Percentiles rank a stretch among this genome's conserved stretches.
These are phyloP conservation scores for Chelidonichthys spinosus DNA, from an alignment of 2,797 vertebrate species.

Conservation along the genomic window DNA sequence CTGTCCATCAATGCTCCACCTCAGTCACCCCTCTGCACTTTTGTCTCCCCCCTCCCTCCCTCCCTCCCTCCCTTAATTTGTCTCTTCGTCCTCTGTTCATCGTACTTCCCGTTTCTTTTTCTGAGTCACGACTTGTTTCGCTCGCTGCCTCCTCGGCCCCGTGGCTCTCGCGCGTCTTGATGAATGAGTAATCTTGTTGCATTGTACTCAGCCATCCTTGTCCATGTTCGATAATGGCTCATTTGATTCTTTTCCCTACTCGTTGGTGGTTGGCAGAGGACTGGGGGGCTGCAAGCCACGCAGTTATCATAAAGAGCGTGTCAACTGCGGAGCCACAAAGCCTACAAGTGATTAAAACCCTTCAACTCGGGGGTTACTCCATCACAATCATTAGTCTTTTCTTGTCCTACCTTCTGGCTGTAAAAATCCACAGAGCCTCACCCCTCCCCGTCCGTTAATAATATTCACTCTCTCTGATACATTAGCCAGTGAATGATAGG, in stretches of 20 bases:
- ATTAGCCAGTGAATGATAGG: slow-evolving; percentile 87
- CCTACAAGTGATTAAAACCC: slow-evolving; percentile 82
- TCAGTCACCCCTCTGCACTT: slow-evolving; percentile 52
- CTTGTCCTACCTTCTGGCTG: slow-evolving; percentile 74
- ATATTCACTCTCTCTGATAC: slow-evolving; percentile 87
- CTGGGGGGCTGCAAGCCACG: slow-evolving; percentile 57
- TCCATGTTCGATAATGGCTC: slow-evolving; percentile 71
- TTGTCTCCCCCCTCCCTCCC: slow-evolving; percentile 14
- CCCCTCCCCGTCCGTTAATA: slow-evolving; percentile 75
- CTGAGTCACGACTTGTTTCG: slow-evolving; percentile 46
- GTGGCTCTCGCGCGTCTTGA: slow-evolving; percentile 44
- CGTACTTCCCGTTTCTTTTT: slow-evolving; percentile 42
- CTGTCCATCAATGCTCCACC: slow-evolving; percentile 71
- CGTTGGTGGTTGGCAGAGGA: slow-evolving; percentile 43
- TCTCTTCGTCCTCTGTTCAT: slow-evolving; percentile 65
- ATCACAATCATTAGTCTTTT: slow-evolving; percentile 80
- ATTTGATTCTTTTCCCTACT: slow-evolving; percentile 66
- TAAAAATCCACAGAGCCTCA: slow-evolving; percentile 71
- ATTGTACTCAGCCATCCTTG: slow-evolving; percentile 65
- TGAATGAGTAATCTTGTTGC: slow-evolving; percentile 67
- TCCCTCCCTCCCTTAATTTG: slow-evolving; percentile 30
- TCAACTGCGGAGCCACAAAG: slow-evolving; percentile 76
- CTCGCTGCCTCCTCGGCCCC: slow-evolving; percentile 36
- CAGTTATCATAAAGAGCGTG: slow-evolving; percentile 76
- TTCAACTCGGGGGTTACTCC: slow-evolving; percentile 79